Evolutionary conservation across 2,113 vertebrate genomes (phyloP), one percentile per base, ranked within the genome.

Genomic region (Ranitomeya variabilis): DNA sequence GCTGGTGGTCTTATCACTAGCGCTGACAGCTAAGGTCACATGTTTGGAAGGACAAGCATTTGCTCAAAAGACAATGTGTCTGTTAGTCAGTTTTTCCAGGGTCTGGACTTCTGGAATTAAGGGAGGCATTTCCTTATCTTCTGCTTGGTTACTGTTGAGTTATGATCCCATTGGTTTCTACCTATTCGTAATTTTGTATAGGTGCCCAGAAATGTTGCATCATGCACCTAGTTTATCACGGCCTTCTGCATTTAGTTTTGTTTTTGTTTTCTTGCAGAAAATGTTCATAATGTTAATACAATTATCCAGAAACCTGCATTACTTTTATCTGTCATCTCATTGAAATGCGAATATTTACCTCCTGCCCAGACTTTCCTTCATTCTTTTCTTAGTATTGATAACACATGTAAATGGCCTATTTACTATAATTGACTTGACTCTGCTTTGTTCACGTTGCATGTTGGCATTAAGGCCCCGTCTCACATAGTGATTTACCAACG

Each of bases 1-100:
- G 94, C 94, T 95, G 94, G 91, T 94, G 89, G 91, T 88, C 94
- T 96, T 95, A 96, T 97, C 97, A 96, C 90, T 96, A 93, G 92
- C 90, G 90, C 81, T 96, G 96, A 97, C 96, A 97, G 96, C 92
- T 94, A 97, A 97, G 96, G 96, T 96, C 95, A 96, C 93, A 92
- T 80, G 89, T 90, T 90, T 91, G 90, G 94, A 96, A 94, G 92
- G 93, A 66, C 90, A 89, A 89, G 85, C 12, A 26, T 78, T 69
- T 83, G 85, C 90, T 83, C 85, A 8, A 54, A 84, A 90, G 87
- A 88, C 90, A 85, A 86, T 85, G 80, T 57, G 89, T 91, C 60
- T 90, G 84, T 92, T 90, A 74, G 67, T 64, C 60, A 87, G 57
- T 78, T 62, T 87, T 81, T 76, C 57, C 83, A 59, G 31, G 57